A percentile compares a stretch with the other conserved stretches of the same genome.
Conservation (phyloP, 2,797 vertebrate genomes). For the Silurus aristotelis region DNA sequence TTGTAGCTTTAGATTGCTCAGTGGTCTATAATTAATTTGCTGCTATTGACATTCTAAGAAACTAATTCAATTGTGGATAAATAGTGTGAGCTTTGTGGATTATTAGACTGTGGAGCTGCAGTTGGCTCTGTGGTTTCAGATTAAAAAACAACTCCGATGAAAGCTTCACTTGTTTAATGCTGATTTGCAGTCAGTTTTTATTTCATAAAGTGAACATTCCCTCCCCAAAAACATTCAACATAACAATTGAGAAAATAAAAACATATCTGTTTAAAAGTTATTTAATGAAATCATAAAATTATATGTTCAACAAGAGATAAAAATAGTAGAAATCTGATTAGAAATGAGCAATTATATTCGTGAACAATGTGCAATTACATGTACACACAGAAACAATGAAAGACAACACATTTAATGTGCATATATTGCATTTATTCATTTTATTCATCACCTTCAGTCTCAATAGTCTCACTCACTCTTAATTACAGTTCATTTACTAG, state of each 20-base stretch:
- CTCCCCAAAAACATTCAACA: background rate
- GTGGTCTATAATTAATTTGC: constrained; percentile 24
- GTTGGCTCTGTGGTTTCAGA: background rate
- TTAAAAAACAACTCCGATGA: background rate
- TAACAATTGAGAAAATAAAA: background rate
- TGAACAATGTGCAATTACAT: background rate
- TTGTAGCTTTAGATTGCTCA: constrained; percentile 11
- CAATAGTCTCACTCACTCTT: too few relatives aligned
- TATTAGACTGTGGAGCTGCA: background rate
- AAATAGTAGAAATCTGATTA: background rate
- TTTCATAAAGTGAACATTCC: background rate
- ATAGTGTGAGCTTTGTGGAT: background rate
- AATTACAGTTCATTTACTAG: too few relatives aligned
- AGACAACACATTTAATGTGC: too few relatives aligned
- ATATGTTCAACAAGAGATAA: background rate
- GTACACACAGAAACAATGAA: too few relatives aligned
- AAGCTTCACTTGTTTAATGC: too few relatives aligned
- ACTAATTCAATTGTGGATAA: constrained; percentile 17
- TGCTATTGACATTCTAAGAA: constrained; percentile 4
- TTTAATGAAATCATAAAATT: background rate
- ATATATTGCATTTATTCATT: too few relatives aligned
- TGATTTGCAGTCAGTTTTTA: background rate
- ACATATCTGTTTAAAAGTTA: background rate
- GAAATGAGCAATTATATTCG: background rate
- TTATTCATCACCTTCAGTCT: too few relatives aligned